Evolutionary conservation across 2,113 vertebrate genomes (phyloP).

Genomic region (Triplophysa rosa): DNA sequence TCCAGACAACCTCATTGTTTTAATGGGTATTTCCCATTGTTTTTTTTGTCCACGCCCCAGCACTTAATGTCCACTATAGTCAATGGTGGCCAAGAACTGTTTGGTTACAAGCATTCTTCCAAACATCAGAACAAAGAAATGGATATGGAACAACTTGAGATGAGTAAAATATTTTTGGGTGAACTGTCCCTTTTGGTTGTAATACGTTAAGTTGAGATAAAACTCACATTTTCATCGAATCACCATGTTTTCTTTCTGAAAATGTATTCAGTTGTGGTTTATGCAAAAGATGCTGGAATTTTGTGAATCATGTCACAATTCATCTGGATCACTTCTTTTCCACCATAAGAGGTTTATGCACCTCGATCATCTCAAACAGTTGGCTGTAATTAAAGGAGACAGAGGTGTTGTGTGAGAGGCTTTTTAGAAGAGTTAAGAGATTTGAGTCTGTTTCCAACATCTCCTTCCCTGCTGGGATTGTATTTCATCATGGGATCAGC

Average conservation of each 20-base stretch:
- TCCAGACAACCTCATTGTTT: too few relatives aligned
- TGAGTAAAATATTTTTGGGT: background rate
- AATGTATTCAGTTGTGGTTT: background rate
- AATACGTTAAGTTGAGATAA: background rate
- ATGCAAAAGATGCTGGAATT: constrained; percentile 1
- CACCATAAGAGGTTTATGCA: constrained; percentile 20
- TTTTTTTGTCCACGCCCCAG: too few relatives aligned
- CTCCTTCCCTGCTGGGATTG: background rate
- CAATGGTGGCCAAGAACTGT: too few relatives aligned
- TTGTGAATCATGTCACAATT: background rate
- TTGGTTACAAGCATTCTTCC: too few relatives aligned
- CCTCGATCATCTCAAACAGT: constrained; percentile 24
- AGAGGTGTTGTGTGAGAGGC: background rate
- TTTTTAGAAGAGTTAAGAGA: background rate
- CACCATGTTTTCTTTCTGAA: too few relatives aligned
- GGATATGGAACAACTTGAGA: too few relatives aligned
- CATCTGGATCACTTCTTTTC: background rate
- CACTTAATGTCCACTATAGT: too few relatives aligned
- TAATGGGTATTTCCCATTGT: too few relatives aligned
- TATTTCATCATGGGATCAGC: constrained; percentile 23
- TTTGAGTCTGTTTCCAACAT: constrained; percentile 7
- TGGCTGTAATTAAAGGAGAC: background rate
- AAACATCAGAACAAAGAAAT: too few relatives aligned
- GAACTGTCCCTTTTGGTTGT: too few relatives aligned
- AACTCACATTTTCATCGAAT: background rate